Percentiles rank a stretch among this genome's conserved stretches.
Evolutionary conservation across 1,140 invertebrate species (phyloP).

Genomic region (Orius insidiosus): DNA sequence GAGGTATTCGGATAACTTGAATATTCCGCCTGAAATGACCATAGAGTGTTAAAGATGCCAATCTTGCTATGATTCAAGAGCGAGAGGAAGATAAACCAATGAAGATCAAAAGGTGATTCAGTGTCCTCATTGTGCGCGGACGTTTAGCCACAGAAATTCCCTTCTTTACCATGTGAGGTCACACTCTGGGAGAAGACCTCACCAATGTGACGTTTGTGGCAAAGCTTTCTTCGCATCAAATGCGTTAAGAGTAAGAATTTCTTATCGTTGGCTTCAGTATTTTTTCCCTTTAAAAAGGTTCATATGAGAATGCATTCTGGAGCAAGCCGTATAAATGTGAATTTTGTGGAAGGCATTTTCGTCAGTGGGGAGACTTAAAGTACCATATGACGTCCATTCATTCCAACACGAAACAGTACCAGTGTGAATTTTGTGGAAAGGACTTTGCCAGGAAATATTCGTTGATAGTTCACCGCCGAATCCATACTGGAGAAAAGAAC

Average conservation of each 20-base stretch:
- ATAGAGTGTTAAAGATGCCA: no score
- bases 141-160: slow-evolving; percentile 67
- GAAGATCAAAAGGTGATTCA: slow-evolving; percentile 7
- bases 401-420: slow-evolving; percentile 60
- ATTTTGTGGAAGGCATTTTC: slow-evolving; percentile 54
- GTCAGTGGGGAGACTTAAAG: slow-evolving; percentile 78
- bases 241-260: slow-evolving; percentile 26
- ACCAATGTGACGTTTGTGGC: slow-evolving; percentile 63
- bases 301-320: slow-evolving; percentile 57
- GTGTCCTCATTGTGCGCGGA: slow-evolving; percentile 17
- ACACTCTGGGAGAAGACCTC: slow-evolving; percentile 56
- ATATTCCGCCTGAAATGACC: no score
- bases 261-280: not conserved
- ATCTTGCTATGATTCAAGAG: not conserved
- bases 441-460: slow-evolving; percentile 87
- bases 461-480: slow-evolving; percentile 71
- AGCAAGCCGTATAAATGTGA: slow-evolving; percentile 63
- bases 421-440: slow-evolving; percentile 82
- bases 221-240: slow-evolving; percentile 64
- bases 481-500: slow-evolving; percentile 79
- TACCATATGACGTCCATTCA: slow-evolving; percentile 78
- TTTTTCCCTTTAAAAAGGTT: slow-evolving; percentile 30
- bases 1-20: no score
- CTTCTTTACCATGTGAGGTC: slow-evolving; percentile 66
- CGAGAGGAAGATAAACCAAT: not conserved